Evolutionary conservation across 35 echinoderm and acorn worm species (phyloP), one percentile per base, ranked within the genome.

Genomic region (Ophioderma brevispina): DNA sequence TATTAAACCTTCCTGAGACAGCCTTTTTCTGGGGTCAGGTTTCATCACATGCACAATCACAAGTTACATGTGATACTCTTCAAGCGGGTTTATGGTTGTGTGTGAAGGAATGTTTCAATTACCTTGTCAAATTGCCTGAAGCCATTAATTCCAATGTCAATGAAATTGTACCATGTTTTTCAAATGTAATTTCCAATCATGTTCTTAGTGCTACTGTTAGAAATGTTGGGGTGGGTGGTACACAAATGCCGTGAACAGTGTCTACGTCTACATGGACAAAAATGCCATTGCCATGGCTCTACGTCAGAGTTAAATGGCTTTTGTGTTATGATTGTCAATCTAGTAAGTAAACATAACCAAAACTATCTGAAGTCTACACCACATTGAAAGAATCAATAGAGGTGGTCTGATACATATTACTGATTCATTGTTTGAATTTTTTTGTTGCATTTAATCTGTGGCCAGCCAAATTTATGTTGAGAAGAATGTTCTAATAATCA

Each of bases 391-490:
- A 70, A 15, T 25, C n/a, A 25, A 70, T 25, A 70, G 59, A 25
- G 59, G 59, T 13, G 59, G 59, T 25, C 59, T 70, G 10, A 3
- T 70, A 3, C 23, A 70, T 25, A 70, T 70, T 25, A 25, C 1
- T 70, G 59, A 70, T 25, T 70, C 59, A 70, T 70, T 70, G 59
- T 70, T 70, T 70, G 59, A 70, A 30, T 70, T 70, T 70, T n/a
- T 70, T 70, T 70, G 59, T 70, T 70, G 59, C n/a, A 25, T 70
- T 6, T 8, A 70, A 30, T 25, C 5, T 30, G 23, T 70, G 4
- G 5, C 6, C n/a, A 6, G 23, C 2, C 59, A 70, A 70, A 6
- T 70, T 6, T 70, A 70, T 25, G 23, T 25, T 6, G 59, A 70
- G 59, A 25, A 70, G 2, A 70, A 70, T 70, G 28, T 70, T 25